Conservation (phyloP, 2,888 invertebrate species). For the Diplolepis rosae region DNA sequence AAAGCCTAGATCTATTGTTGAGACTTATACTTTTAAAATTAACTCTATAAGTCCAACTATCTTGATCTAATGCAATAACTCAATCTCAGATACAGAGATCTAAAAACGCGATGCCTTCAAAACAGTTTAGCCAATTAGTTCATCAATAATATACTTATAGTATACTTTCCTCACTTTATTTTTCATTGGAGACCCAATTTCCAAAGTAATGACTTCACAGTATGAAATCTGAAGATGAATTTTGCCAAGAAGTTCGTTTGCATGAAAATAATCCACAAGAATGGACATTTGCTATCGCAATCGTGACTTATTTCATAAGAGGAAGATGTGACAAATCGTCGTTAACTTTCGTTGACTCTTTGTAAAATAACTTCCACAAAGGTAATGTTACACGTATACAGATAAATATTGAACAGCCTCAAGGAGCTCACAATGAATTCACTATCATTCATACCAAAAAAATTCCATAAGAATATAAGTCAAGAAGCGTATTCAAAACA, state of each 20-base stretch:
- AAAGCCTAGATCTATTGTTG: not conserved
- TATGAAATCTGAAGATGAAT: not conserved
- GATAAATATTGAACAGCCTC: not conserved
- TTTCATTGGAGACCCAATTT: too few relatives aligned
- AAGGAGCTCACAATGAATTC: not conserved
- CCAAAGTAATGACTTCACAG: too few relatives aligned
- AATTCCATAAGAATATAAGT: not conserved
- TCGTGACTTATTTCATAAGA: slow-evolving; percentile 27
- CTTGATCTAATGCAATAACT: not conserved
- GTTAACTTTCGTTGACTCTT: not conserved
- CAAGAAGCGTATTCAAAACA: not conserved
- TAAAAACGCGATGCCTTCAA: too few relatives aligned
- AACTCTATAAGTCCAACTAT: not conserved
- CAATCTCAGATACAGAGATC: too few relatives aligned
- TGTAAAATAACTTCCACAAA: slow-evolving; percentile 1
- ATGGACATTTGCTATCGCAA: not conserved
- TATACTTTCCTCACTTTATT: too few relatives aligned
- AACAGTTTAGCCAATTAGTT: too few relatives aligned
- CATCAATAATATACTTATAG: too few relatives aligned
- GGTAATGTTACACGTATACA: slow-evolving; percentile 17
- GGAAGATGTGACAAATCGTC: slow-evolving; percentile 26
- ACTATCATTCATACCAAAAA: not conserved
- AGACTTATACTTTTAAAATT: not conserved
- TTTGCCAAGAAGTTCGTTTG: not conserved
- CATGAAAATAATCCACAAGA: not conserved